Evolutionary conservation across 2,797 vertebrate genomes (phyloP).

Genomic region (Lerista edwardsae): DNA sequence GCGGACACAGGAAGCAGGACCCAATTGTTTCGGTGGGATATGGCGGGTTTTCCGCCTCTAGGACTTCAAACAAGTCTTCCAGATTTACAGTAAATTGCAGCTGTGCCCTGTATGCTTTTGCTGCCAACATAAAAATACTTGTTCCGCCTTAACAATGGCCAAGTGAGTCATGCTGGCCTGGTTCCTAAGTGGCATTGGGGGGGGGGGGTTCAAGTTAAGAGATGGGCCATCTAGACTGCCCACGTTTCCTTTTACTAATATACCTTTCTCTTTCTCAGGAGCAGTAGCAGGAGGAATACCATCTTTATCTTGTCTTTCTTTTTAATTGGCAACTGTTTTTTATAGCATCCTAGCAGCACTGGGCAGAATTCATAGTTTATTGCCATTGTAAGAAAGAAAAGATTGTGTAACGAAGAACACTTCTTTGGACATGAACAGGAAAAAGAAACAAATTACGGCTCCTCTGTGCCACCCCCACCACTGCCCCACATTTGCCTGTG

Average conservation of each 20-base stretch:
- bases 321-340: conserved; percentile 22
- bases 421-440: conserved; percentile 3
- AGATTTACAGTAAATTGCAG: conserved; percentile 64
- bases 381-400: not conserved
- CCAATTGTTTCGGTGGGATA: conserved; percentile 28
- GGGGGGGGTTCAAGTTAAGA: conserved; percentile 27
- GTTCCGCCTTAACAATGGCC: conserved; percentile 48
- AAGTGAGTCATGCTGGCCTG: conserved; percentile 60
- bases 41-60: conserved; percentile 20
- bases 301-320: not conserved
- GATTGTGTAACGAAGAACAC: not conserved
- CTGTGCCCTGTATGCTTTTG: conserved; percentile 48
- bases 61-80: conserved; percentile 46
- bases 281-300: conserved; percentile 12
- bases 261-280: not conserved
- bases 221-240: not conserved
- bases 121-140: conserved; percentile 62
- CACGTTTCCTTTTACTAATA: conserved; percentile 13
- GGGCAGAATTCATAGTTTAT: conserved; percentile 16
- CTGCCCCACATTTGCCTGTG: not conserved
- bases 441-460: not conserved
- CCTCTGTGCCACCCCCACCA: not conserved
- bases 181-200: conserved; percentile 31
- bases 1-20: conserved; percentile 17
- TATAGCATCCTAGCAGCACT: conserved; percentile 1